Conservation (phyloP, 2,113 vertebrate species). For the Gasterosteus nipponicus region DNA sequence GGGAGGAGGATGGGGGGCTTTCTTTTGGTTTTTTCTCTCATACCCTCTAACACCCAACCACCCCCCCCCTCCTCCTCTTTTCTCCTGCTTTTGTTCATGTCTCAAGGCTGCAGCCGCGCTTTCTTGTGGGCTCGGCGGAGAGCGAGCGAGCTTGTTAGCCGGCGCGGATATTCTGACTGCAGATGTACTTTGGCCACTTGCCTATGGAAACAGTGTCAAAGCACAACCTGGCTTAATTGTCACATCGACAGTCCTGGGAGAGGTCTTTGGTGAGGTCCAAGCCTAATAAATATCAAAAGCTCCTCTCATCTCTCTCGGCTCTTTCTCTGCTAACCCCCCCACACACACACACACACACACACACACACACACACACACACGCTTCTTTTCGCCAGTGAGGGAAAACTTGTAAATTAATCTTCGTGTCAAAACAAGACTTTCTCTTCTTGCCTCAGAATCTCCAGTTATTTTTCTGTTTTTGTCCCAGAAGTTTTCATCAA, state of each 20-base stretch:
- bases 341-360: constrained; percentile 9
- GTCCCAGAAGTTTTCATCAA: constrained; percentile 86
- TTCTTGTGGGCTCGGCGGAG: constrained; percentile 88
- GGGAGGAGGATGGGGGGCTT: neutral
- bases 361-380: constrained; percentile 30
- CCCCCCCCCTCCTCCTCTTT: constrained; percentile 63
- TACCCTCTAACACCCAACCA: constrained; percentile 39
- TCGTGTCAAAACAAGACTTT: constrained; percentile 86
- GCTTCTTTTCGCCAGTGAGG: constrained; percentile 70
- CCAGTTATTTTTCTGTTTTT: constrained; percentile 85
- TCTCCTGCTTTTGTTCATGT: constrained; percentile 84
- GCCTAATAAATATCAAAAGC: constrained; percentile 94
- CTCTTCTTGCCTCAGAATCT: constrained; percentile 78
- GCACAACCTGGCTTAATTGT: constrained; percentile 99
- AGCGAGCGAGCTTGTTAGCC: constrained; percentile 98
- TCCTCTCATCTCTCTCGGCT: constrained; percentile 86
- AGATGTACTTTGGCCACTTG: constrained; percentile 96
- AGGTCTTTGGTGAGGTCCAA: constrained; percentile 87
- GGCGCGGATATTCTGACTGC: constrained; percentile 95
- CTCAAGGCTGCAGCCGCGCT: constrained; percentile 89
- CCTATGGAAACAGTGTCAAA: constrained; percentile 97
- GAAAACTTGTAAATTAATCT: constrained; percentile 93
- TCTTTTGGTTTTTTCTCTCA: constrained; percentile 1
- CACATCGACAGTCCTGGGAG: constrained; percentile 94
- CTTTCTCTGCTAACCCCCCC: constrained; percentile 46